Percentiles rank a stretch among this genome's conserved stretches.
phyloP scores from a whole-genome alignment of 2,113 vertebrate species.

The Oceanites oceanicus region DNA sequence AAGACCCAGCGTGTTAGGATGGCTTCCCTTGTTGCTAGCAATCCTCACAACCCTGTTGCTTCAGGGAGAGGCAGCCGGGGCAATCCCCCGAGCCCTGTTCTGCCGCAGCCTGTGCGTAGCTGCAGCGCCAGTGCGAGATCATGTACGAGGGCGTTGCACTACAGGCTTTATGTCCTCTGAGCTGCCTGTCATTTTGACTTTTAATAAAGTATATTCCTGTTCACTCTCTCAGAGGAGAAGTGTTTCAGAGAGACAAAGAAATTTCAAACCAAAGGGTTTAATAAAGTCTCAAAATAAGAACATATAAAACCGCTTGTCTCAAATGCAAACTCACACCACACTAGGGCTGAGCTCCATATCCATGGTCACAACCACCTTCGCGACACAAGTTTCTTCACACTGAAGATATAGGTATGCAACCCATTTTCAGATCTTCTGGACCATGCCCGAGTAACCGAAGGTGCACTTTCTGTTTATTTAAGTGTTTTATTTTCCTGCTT shows the following conservation, averaged over 20 bases:
- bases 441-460: not conserved
- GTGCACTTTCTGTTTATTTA: not conserved
- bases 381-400: not conserved
- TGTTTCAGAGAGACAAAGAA: not conserved
- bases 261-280: not conserved
- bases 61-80: not conserved
- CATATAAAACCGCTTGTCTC: not conserved
- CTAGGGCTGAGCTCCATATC: not conserved
- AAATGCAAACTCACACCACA: not conserved
- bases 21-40: not conserved
- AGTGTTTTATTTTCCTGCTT: not conserved
- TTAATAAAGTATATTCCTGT: not conserved
- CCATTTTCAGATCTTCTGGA: not conserved
- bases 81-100: accelerated
- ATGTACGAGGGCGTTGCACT: not conserved
- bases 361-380: not conserved
- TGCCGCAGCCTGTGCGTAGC: accelerated
- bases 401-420: not conserved
- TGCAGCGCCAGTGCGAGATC: not conserved
- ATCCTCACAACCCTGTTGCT: not conserved
- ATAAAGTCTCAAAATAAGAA: not conserved
- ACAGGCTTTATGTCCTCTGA: not conserved
- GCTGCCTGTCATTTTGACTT: not conserved
- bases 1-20: not conserved
- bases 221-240: not conserved